Percentiles rank a stretch among this genome's conserved stretches.
Evolutionary conservation across 2,113 vertebrate genomes (phyloP).

Genomic region (Pampusana beccarii): DNA sequence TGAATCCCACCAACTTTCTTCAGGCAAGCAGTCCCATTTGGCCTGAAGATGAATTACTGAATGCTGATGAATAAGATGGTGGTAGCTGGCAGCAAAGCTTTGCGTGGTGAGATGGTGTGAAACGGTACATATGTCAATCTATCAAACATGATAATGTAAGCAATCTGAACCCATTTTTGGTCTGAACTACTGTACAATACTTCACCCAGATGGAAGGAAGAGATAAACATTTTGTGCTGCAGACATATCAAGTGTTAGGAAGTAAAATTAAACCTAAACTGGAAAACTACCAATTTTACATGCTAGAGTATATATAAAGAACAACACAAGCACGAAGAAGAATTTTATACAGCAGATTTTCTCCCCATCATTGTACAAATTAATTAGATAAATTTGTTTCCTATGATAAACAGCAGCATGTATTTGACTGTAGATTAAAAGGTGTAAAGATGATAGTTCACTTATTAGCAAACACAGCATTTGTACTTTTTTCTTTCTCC

Average conservation of each 20-base stretch:
- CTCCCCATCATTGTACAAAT: constrained; percentile 20
- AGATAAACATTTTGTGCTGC: constrained; percentile 30
- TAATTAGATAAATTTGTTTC: constrained; percentile 51
- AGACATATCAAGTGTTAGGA: constrained; percentile 18
- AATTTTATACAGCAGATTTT: constrained; percentile 34
- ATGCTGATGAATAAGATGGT: constrained; percentile 64
- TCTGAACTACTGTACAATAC: constrained; percentile 35
- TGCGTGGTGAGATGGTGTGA: constrained; percentile 68
- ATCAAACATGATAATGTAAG: constrained; percentile 69
- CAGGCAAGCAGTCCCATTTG: constrained; percentile 39
- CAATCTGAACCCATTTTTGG: constrained; percentile 65
- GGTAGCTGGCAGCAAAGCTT: constrained; percentile 60
- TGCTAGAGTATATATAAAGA: constrained; percentile 46
- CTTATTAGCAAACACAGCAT: constrained; percentile 32
- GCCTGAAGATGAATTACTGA: constrained; percentile 48
- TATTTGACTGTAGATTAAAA: constrained; percentile 49
- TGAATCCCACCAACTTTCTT: neutral
- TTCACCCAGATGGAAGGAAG: constrained; percentile 50
- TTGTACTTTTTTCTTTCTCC: neutral
- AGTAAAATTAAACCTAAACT: constrained; percentile 70
- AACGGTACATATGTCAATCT: constrained; percentile 70
- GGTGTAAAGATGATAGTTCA: constrained; percentile 35
- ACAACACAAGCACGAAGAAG: constrained; percentile 6
- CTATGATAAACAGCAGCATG: constrained; percentile 48
- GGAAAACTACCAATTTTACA: constrained; percentile 58